Evolutionary conservation across 2,113 vertebrate genomes (phyloP), one percentile per base, ranked within the genome.

Genomic region (Fukomys damarensis): DNA sequence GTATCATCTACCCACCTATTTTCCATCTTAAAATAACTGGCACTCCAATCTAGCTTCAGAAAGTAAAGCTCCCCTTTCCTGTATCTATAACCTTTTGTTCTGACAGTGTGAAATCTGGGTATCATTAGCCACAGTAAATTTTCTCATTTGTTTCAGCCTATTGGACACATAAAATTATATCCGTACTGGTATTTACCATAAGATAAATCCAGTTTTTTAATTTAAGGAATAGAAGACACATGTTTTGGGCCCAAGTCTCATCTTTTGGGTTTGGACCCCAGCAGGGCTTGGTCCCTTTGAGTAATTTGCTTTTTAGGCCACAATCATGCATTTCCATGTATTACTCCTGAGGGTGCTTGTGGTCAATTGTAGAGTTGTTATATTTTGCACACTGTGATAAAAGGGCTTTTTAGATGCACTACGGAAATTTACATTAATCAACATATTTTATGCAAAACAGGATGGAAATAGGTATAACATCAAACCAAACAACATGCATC

Each of bases 371-470:
- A 68, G 76, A 89, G 49, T 79, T 95, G 68, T 86, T 84, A 92
- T 84, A 92, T 77, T 93, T 93, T 85, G 68, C 26, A 81, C 91
- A 74, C 41, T 84, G 94, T 92, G 59, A 93, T 91, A 89, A 95
- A 94, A 92, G 54, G 7, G 13, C 81, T 95, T 94, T 93, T 77
- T 86, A 86, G 79, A 65, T 93, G 49, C 52, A 94, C 41, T 83
- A 89, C 89, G 86, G 89, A 95, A 96, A 96, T 90, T 93, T 91
- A 95, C 22, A 86, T 91, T 91, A 89, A 95, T 96, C 77, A 96
- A 83, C 86, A 96, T 86, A 96, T 87, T 95, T 97, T 96, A 96
- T 90, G 80, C 84, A 96, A 96, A 96, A 91, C 32, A 74, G 66
- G 49, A 79, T 52, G n/a, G 63, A 96, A 92, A 86, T 66, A 94